Evolutionary conservation across 1,140 invertebrate species (phyloP).

Genomic region (Drosophila navojoa): DNA sequence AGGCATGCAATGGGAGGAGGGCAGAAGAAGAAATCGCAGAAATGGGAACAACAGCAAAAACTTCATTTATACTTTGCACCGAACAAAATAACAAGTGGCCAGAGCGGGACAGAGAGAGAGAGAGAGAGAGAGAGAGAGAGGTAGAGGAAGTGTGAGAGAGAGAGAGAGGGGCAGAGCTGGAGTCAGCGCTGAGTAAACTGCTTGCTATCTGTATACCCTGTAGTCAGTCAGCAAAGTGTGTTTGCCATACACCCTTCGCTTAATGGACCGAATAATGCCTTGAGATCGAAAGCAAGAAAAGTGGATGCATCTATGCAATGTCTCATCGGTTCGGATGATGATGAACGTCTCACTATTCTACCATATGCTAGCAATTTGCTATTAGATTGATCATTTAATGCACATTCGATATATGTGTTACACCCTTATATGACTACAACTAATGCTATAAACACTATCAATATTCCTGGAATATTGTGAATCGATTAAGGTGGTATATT

Average conservation of each 20-base stretch:
- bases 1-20: conserved; percentile 36
- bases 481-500: no score
- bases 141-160: not conserved
- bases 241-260: not conserved
- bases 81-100: conserved; percentile 61
- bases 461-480: no score
- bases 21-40: conserved; percentile 5
- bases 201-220: conserved; percentile 8
- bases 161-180: not conserved
- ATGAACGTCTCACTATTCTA: no score
- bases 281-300: not conserved
- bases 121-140: not conserved
- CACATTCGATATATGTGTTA: no score
- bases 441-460: no score
- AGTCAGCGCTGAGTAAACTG: not conserved
- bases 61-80: conserved; percentile 72
- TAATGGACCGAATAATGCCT: not conserved
- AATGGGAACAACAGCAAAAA: conserved; percentile 55
- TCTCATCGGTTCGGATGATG: not conserved
- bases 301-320: not conserved
- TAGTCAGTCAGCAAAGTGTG: not conserved
- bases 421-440: not conserved
- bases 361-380: no score
- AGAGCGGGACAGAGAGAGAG: conserved; percentile 6
- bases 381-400: not conserved